A percentile compares a stretch with the other conserved stretches of the same genome.
phyloP scores from a whole-genome alignment of 2,113 vertebrate genomes.

The Ceyx cyanopectus region DNA sequence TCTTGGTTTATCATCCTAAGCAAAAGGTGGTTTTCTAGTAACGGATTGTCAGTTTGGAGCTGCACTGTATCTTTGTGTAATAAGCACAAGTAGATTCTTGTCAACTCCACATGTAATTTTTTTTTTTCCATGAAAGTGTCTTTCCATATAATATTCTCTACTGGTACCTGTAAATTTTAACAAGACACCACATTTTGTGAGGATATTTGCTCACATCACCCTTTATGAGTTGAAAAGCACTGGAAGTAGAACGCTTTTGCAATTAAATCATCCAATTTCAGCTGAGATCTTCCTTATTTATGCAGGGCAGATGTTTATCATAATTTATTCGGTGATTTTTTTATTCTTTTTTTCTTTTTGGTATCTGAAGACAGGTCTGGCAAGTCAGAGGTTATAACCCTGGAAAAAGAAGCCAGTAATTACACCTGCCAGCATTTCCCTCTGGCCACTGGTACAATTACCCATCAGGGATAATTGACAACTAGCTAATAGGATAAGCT shows the following conservation, averaged over 20 bases:
- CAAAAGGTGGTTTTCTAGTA: conserved; percentile 55
- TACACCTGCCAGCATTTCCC: conserved; percentile 58
- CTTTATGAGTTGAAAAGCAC: not conserved
- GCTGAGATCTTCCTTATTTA: not conserved
- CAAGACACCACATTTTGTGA: not conserved
- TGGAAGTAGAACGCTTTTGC: not conserved
- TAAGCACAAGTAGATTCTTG: conserved; percentile 31
- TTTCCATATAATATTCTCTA: not conserved
- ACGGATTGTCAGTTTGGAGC: conserved; percentile 52
- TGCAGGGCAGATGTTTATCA: not conserved
- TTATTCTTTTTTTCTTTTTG: not conserved
- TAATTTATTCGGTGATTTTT: conserved; percentile 8
- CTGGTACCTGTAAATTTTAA: not conserved
- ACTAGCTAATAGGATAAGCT: conserved; percentile 34
- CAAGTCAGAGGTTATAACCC: conserved; percentile 42
- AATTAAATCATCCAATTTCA: not conserved
- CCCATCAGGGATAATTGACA: conserved; percentile 57
- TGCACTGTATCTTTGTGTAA: conserved; percentile 23
- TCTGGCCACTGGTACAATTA: not conserved
- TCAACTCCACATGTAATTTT: not conserved
- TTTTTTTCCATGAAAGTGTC: not conserved
- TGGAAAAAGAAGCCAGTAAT: conserved; percentile 49
- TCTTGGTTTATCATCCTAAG: conserved; percentile 63
- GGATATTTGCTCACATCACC: not conserved
- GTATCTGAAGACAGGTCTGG: conserved; percentile 4